phyloP scores from a whole-genome alignment of 2,113 vertebrate genomes.

The Ceyx cyanopectus region DNA sequence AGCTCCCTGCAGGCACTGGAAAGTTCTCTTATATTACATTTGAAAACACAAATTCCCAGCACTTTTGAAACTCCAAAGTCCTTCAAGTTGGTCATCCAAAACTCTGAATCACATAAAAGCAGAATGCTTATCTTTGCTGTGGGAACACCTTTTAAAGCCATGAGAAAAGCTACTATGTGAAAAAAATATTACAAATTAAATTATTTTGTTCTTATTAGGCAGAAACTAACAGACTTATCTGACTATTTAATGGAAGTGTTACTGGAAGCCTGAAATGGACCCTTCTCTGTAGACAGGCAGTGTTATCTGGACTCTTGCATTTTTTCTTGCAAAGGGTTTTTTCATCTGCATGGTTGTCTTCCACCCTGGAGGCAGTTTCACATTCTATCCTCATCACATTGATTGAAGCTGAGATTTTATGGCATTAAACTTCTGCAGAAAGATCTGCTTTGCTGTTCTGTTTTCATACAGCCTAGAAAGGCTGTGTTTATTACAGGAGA shows the following conservation, averaged over 20 bases:
- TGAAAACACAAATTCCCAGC: neutral
- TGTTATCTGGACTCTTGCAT: neutral
- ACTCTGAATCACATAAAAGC: neutral
- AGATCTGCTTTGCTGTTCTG: neutral
- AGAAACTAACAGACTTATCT: neutral
- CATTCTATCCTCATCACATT: slow-evolving; percentile 8
- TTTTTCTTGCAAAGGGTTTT: neutral
- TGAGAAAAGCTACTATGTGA: neutral
- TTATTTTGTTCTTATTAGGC: neutral
- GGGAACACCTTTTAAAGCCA: neutral
- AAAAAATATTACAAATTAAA: neutral
- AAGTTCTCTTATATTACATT: neutral
- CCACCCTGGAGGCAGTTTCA: neutral
- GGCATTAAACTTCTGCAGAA: neutral
- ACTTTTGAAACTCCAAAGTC: neutral
- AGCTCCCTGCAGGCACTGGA: no score
- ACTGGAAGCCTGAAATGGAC: neutral
- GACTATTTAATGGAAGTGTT: neutral
- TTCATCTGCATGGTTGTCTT: slow-evolving; percentile 5
- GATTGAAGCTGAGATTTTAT: neutral
- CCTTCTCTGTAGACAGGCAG: neutral
- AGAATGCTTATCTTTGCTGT: neutral
- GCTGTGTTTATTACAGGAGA: neutral
- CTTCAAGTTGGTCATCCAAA: neutral
- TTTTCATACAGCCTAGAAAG: neutral